A percentile compares a stretch with the other conserved stretches of the same genome.
Evolutionary conservation across 2,113 vertebrate species (phyloP).

Genomic region (Ammodytes marinus): DNA sequence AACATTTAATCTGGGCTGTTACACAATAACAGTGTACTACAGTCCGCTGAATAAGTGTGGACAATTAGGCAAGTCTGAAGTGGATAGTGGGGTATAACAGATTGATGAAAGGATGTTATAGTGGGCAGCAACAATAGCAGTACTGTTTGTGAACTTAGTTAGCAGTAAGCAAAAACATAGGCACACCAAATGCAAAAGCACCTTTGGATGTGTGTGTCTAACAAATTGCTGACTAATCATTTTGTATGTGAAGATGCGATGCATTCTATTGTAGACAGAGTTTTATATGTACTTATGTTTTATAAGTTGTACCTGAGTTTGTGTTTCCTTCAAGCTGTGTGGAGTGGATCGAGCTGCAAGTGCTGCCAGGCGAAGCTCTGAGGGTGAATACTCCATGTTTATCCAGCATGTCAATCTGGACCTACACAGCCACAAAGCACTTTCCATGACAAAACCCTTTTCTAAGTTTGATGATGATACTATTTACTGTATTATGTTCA

Average conservation of each 20-base stretch:
- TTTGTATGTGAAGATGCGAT: background rate
- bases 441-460: background rate
- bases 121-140: background rate
- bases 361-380: conserved; percentile 75
- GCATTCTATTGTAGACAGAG: background rate
- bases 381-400: conserved; percentile 84
- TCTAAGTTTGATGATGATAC: too few relatives aligned
- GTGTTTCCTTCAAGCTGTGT: conserved; percentile 33
- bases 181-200: background rate
- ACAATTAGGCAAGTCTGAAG: too few relatives aligned
- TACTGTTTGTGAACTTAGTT: background rate
- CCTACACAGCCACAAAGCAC: conserved; percentile 71
- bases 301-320: conserved; percentile 63
- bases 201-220: background rate
- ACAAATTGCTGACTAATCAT: background rate
- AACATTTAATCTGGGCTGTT: too few relatives aligned
- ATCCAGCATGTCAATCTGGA: conserved; percentile 88
- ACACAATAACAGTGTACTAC: too few relatives aligned
- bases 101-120: background rate
- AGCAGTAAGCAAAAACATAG: background rate
- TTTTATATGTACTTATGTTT: background rate
- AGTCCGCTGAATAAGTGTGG: too few relatives aligned
- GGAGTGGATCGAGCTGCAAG: conserved; percentile 65
- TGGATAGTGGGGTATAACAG: background rate
- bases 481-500: background rate